These are phyloP conservation scores for Eupithecia insigniata DNA, from an alignment of 2,888 invertebrate genomes.

Conservation along the genomic window DNA sequence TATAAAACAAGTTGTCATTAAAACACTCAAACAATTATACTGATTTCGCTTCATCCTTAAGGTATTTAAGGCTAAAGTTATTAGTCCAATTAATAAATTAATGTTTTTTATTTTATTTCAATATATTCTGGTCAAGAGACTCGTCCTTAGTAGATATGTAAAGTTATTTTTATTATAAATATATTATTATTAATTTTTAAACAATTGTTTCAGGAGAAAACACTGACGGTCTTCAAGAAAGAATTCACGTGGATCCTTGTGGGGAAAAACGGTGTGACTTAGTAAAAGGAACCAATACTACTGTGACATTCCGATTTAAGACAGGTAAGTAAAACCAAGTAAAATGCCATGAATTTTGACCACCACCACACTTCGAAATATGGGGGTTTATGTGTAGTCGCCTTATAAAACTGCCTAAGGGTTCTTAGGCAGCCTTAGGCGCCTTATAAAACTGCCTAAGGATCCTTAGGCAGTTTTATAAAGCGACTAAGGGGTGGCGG, in stretches of 20 bases:
- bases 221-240: conserved; percentile 48
- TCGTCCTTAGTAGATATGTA: neutral
- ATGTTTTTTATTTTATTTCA: no score
- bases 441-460: neutral
- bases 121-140: no score
- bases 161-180: conserved; percentile 1
- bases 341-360: neutral
- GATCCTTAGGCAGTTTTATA: neutral
- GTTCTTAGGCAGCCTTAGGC: no score
- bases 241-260: conserved; percentile 79
- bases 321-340: conserved; percentile 74
- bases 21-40: no score
- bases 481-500: neutral
- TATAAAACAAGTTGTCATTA: no score
- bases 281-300: conserved; percentile 79
- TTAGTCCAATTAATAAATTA: no score
- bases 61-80: no score
- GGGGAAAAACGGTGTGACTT: conserved; percentile 85
- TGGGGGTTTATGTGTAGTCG: no score
- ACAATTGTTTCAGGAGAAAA: conserved; percentile 68
- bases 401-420: no score
- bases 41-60: no score
- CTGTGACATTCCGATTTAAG: conserved; percentile 83
- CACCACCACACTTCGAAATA: neutral
- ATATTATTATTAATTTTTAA: conserved; percentile 2